These are phyloP conservation scores for Enteromius trimaculatus DNA, from an alignment of 2,797 vertebrate genomes.

Conservation along the genomic window DNA sequence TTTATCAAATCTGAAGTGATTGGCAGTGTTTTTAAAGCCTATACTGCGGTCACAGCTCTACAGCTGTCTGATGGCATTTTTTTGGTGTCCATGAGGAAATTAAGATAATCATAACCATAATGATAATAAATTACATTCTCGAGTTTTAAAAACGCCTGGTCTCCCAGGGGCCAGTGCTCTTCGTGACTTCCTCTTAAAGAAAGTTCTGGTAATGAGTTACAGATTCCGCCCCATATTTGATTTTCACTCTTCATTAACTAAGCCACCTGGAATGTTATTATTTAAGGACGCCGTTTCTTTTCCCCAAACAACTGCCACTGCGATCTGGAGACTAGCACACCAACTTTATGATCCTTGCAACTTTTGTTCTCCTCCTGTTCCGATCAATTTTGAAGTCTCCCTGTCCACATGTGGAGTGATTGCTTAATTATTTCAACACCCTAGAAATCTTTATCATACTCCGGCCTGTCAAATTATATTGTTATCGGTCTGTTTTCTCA, in stretches of 20 bases:
- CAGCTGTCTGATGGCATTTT: conserved; percentile 54
- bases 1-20: conserved; percentile 51
- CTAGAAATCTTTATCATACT: conserved; percentile 34
- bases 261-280: conserved; percentile 87
- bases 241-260: conserved; percentile 88
- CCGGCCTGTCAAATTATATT: conserved; percentile 25
- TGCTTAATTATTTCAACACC: conserved; percentile 45
- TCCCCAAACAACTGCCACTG: conserved; percentile 84
- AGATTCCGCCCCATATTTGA: conserved; percentile 85
- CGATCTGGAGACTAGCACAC: conserved; percentile 75
- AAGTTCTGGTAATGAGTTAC: conserved; percentile 82
- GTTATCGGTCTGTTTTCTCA: conserved; percentile 32
- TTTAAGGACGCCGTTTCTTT: conserved; percentile 80
- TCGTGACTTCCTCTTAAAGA: conserved; percentile 80
- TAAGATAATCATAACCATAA: conserved; percentile 59
- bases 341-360: conserved; percentile 81
- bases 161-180: conserved; percentile 73
- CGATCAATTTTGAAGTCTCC: conserved; percentile 14
- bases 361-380: conserved; percentile 64
- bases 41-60: conserved; percentile 44
- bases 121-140: conserved; percentile 59
- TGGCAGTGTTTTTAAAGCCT: conserved; percentile 52
- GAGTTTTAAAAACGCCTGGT: conserved; percentile 50
- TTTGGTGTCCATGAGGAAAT: conserved; percentile 57
- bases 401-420: conserved; percentile 16